A percentile compares a stretch with the other conserved stretches of the same genome.
Evolutionary conservation across 2,888 invertebrate genomes (phyloP).

Genomic region (Agrochola lota): DNA sequence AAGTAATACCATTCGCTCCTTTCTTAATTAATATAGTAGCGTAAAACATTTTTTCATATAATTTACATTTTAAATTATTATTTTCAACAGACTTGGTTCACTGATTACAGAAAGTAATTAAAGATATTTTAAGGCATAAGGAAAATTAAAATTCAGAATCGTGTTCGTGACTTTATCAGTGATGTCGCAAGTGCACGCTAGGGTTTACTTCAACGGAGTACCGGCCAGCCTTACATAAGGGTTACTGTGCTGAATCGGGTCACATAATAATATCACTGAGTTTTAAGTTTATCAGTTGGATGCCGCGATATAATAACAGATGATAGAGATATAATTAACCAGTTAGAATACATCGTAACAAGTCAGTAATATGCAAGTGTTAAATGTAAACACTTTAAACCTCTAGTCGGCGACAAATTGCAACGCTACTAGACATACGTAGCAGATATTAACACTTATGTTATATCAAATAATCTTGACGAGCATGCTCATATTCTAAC

Average conservation of each 20-base stretch:
- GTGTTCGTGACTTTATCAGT: slow-evolving; percentile 61
- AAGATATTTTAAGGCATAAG: slow-evolving; percentile 38
- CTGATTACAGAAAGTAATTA: slow-evolving; percentile 38
- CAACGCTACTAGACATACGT: slow-evolving; percentile 35
- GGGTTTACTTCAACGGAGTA: slow-evolving; percentile 50
- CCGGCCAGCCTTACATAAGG: slow-evolving; percentile 65
- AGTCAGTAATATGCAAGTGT: slow-evolving; percentile 42
- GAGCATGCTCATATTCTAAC: slow-evolving; percentile 32
- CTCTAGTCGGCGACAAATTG: slow-evolving; percentile 37
- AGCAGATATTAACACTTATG: slow-evolving; percentile 51
- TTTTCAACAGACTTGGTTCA: slow-evolving; percentile 9
- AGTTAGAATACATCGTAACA: slow-evolving; percentile 21
- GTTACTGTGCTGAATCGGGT: slow-evolving; percentile 63
- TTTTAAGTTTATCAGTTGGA: slow-evolving; percentile 40
- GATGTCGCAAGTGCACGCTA: slow-evolving; percentile 59
- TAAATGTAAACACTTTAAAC: slow-evolving; percentile 50
- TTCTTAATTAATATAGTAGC: slow-evolving; percentile 3
- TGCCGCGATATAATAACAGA: slow-evolving; percentile 11
- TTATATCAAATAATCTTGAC: slow-evolving; percentile 54
- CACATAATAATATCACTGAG: slow-evolving; percentile 65
- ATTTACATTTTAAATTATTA: slow-evolving; percentile 15
- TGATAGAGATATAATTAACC: slow-evolving; percentile 40
- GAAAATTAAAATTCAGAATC: slow-evolving; percentile 53
- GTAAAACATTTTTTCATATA: background rate
- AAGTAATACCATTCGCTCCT: background rate